phyloP scores from a whole-genome alignment of 2,888 invertebrate genomes.

The Patella depressa region DNA sequence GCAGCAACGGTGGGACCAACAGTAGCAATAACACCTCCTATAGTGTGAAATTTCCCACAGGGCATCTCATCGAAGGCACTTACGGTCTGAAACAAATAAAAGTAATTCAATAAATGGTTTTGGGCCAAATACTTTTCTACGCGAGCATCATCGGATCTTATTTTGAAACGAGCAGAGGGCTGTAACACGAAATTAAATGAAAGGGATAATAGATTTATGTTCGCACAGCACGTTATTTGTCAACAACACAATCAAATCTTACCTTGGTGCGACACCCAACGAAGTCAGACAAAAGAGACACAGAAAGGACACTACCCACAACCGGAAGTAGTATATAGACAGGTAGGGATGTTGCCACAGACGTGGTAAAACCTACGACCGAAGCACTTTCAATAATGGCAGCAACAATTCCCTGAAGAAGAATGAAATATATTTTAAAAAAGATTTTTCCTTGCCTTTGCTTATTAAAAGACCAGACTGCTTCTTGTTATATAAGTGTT shows the following conservation, averaged over 20 bases:
- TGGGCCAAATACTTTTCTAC: no score
- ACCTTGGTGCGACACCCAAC: not conserved
- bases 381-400: constrained; percentile 44
- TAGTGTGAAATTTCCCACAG: not conserved
- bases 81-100: no score
- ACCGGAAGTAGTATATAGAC: constrained; percentile 46
- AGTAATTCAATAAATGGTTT: no score
- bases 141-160: no score
- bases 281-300: constrained; percentile 22
- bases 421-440: no score
- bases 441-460: no score
- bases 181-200: no score
- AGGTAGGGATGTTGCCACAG: constrained; percentile 45
- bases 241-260: not conserved
- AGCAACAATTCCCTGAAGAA: constrained; percentile 42
- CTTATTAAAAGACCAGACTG: no score
- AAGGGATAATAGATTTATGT: no score
- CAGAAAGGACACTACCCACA: constrained; percentile 37
- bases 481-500: no score
- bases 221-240: no score
- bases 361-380: constrained; percentile 43
- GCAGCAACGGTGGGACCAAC: constrained; percentile 35
- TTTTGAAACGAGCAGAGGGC: no score
- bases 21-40: constrained; percentile 13
- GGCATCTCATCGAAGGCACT: not conserved